phyloP scores from a whole-genome alignment of 1,140 invertebrate species.

The Drosophila kikkawai region DNA sequence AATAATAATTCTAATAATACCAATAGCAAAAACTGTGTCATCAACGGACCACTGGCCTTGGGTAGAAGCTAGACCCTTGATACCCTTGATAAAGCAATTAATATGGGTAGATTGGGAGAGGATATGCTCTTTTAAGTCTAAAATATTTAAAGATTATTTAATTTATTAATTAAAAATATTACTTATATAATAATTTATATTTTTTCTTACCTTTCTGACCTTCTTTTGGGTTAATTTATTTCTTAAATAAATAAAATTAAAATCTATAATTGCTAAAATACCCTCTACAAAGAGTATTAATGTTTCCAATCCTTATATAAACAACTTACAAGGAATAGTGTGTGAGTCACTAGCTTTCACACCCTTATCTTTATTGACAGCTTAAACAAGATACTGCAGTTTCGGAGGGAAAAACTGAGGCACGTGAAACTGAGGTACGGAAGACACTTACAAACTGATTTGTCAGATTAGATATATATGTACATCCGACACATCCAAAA shows the following conservation, averaged over 20 bases:
- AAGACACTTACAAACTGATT: constrained; percentile 1
- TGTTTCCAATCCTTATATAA: neutral
- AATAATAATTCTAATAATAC: neutral
- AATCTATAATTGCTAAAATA: neutral
- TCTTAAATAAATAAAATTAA: too few species aligned
- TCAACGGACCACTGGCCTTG: neutral
- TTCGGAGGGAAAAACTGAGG: neutral
- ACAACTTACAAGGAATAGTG: neutral
- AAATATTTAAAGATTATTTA: too few species aligned
- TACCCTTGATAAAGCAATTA: neutral
- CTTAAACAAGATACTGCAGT: constrained; percentile 1
- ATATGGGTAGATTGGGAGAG: too few species aligned
- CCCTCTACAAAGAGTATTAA: neutral
- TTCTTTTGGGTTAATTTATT: too few species aligned
- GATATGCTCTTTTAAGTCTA: too few species aligned
- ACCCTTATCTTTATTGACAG: constrained; percentile 25
- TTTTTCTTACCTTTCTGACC: too few species aligned
- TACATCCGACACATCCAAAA: neutral
- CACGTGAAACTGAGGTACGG: too few species aligned
- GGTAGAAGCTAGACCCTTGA: neutral
- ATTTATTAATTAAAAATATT: too few species aligned
- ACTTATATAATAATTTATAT: too few species aligned
- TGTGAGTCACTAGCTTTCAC: neutral
- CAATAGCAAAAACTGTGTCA: constrained; percentile 15
- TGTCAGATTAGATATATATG: neutral